These are phyloP conservation scores for Chloropsis hardwickii DNA, from an alignment of 2,113 vertebrate genomes.

Conservation along the genomic window DNA sequence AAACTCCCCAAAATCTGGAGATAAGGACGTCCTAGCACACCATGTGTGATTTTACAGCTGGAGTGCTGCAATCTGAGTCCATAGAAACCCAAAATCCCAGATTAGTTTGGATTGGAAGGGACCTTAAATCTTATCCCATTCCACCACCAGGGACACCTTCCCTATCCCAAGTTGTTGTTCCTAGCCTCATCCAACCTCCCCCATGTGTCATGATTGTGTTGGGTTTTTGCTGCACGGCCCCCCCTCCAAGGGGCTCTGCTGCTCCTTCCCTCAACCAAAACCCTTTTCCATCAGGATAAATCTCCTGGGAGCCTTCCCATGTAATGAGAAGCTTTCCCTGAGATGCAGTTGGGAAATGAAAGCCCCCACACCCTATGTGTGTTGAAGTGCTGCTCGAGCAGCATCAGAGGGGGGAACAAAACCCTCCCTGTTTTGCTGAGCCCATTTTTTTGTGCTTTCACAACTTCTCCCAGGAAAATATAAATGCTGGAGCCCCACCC, in stretches of 20 bases:
- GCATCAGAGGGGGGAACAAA: background rate
- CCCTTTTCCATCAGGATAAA: background rate
- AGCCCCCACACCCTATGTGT: background rate
- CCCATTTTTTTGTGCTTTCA: background rate
- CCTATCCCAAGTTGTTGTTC: rapidly evolving
- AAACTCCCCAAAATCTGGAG: background rate
- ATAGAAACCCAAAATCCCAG: background rate
- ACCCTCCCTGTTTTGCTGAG: background rate
- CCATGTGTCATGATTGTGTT: rapidly evolving
- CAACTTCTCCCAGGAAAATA: background rate
- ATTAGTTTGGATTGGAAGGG: background rate
- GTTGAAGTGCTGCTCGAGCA: background rate
- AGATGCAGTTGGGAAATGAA: background rate
- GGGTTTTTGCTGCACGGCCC: background rate
- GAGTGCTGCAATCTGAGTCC: background rate
- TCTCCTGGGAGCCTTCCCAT: background rate
- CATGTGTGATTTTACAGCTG: background rate
- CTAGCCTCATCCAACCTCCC: background rate
- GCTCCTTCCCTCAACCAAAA: background rate
- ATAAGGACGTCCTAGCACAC: background rate
- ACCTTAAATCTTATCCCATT: rapidly evolving
- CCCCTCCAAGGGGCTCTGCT: background rate
- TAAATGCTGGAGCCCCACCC: background rate
- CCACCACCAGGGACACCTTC: background rate
- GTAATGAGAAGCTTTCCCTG: background rate